Base-by-base conservation (phyloP, 2,888 invertebrate genomes). In the Diaperis boleti region DNA sequence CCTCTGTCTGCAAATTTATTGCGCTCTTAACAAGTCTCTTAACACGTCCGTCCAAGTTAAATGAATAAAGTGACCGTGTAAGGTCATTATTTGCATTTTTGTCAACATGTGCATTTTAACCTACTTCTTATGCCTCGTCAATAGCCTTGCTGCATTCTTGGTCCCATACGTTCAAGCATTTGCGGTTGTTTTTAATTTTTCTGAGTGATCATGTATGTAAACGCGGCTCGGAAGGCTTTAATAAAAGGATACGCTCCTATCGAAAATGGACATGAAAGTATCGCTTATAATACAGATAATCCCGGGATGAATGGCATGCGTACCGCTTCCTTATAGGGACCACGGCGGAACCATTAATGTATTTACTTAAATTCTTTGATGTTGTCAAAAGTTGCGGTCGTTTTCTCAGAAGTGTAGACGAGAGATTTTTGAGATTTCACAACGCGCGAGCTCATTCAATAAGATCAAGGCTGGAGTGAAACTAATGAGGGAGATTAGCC, bases 31-130 rank as follows among this genome's bases (percentile, higher is more conserved):
- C 35, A 50, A 3, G 14, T 56, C 31, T 39, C 44, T 56, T 44
- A 56, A 45, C 56, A 35, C 56, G 35, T 56, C 22, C 13, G 6
- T 35, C 44, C 33, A 10, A 44, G 35, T 44, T 56, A 45, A 44
- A 20, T 17, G 55, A 52, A 14, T 44, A 26, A 31, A 5, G 20
- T 17, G 22, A n/a, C 56, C 18, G 31, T 42, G 33, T 56, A 45
- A 33, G 59, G 44, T 14, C 33, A 37, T 44, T 59, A 60, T 67
- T 67, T 44, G 42, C 42, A 49, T 57, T 59, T 60, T 57, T 57
- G 57, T 62, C 20, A 64, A 57, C 64, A 65, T 68, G 64, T 57
- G 64, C 39, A 37, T 11, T 44, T 42, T 68, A 68, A 66, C 68
- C 68, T 64, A 68, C 64, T 64, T 66, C 55, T 44, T 61, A 20